Conservation (phyloP, 1,140 invertebrate species). For the Dryas iulia region DNA sequence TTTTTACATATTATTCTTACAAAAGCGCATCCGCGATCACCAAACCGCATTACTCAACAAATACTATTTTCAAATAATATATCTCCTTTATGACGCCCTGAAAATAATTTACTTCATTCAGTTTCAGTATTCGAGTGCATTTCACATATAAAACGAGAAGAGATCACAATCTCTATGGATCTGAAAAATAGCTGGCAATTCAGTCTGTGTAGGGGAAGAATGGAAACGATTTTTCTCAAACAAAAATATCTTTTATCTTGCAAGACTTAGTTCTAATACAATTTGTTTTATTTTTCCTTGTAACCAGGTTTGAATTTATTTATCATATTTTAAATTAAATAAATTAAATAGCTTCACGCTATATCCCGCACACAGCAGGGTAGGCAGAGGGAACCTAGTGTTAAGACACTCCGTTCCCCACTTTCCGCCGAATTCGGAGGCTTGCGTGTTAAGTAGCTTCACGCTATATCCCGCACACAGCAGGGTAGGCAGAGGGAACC, state of each 20-base stretch:
- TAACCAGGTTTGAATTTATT: too few relatives aligned
- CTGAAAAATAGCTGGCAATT: slow-evolving; percentile 12
- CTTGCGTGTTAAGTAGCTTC: too few relatives aligned
- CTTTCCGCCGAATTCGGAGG: too few relatives aligned
- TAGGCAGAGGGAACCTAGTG: too few relatives aligned
- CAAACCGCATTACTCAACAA: not conserved
- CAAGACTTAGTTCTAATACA: not conserved
- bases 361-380: too few relatives aligned
- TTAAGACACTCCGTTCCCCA: too few relatives aligned
- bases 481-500: too few relatives aligned
- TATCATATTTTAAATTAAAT: too few relatives aligned
- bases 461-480: too few relatives aligned
- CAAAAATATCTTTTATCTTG: slow-evolving; percentile 5
- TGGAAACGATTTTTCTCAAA: slow-evolving; percentile 4
- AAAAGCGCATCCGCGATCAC: not conserved
- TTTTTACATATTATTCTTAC: not conserved
- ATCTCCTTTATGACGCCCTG: not conserved
- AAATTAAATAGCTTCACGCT: too few relatives aligned
- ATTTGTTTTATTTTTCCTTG: not conserved
- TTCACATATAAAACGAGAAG: slow-evolving; percentile 7
- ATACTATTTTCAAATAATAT: slow-evolving; percentile 2
- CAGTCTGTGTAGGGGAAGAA: slow-evolving; percentile 1
- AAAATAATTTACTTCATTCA: slow-evolving; percentile 3
- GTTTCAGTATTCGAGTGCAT: slow-evolving; percentile 5
- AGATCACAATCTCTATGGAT: slow-evolving; percentile 6